phyloP scores from a whole-genome alignment of 2,113 vertebrate species.

The Bubo blakistoni region DNA sequence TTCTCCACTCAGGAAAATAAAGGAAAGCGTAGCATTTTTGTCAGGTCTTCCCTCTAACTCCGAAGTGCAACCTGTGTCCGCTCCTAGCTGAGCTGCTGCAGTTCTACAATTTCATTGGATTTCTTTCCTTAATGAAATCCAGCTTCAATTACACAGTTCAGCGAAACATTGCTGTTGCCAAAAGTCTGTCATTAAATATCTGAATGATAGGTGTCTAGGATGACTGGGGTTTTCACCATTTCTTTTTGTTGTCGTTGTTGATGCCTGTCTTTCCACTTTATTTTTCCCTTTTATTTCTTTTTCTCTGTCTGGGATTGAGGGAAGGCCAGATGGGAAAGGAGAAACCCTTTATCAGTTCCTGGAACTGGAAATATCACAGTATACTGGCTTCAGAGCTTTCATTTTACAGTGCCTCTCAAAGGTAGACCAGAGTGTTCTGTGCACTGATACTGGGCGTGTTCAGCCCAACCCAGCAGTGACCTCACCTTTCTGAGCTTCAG shows the following conservation, averaged over 20 bases:
- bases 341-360: not conserved
- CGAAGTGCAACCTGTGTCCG: not conserved
- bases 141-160: not conserved
- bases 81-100: not conserved
- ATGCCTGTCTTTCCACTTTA: not conserved
- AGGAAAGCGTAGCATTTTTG: not conserved
- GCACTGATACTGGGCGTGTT: not conserved
- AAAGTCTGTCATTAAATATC: not conserved
- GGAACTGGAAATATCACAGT: not conserved
- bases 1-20: not conserved
- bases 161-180: not conserved
- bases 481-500: slow-evolving; percentile 42
- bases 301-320: not conserved
- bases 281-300: not conserved
- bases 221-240: not conserved
- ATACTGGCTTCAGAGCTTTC: not conserved
- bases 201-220: not conserved
- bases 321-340: not conserved
- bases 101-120: not conserved
- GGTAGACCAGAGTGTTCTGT: not conserved
- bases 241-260: not conserved
- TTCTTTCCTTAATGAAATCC: not conserved
- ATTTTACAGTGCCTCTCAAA: not conserved
- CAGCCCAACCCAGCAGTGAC: not conserved
- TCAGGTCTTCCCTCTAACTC: not conserved